A percentile compares a stretch with the other conserved stretches of the same genome.
Evolutionary conservation across 2,797 vertebrate genomes (phyloP).

Genomic region (Morelia viridis): DNA sequence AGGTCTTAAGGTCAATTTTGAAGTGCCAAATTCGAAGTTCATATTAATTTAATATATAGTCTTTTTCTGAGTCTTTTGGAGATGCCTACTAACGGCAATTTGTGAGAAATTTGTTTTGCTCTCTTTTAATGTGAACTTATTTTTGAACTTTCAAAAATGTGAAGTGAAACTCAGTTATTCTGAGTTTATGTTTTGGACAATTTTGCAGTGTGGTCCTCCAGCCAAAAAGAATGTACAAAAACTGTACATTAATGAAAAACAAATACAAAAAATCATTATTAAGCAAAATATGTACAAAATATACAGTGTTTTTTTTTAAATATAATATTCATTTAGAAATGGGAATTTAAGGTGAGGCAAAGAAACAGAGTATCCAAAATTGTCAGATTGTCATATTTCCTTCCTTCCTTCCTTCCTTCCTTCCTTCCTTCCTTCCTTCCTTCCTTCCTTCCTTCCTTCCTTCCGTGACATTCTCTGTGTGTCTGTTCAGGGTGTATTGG

Average conservation of each 20-base stretch:
- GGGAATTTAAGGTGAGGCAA: not conserved
- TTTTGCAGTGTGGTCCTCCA: not conserved
- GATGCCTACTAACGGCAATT: not conserved
- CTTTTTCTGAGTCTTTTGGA: not conserved
- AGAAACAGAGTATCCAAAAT: not conserved
- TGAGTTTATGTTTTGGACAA: not conserved
- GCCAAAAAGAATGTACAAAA: not conserved
- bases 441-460: no score
- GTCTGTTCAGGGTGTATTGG: no score
- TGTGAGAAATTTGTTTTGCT: not conserved
- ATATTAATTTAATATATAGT: not conserved
- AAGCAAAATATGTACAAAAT: not conserved
- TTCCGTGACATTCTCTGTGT: no score
- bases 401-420: no score
- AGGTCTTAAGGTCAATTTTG: not conserved
- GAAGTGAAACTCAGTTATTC: not conserved
- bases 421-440: no score
- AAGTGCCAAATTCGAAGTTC: not conserved
- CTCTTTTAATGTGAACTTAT: not conserved
- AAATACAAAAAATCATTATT: not conserved
- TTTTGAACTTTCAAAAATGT: not conserved
- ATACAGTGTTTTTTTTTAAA: not conserved
- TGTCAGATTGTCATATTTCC: not conserved
- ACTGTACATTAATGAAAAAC: not conserved
- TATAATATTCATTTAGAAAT: not conserved